A percentile compares a stretch with the other conserved stretches of the same genome.
phyloP scores from a whole-genome alignment of 2,113 vertebrate genomes.

The Embiotoca jacksoni region DNA sequence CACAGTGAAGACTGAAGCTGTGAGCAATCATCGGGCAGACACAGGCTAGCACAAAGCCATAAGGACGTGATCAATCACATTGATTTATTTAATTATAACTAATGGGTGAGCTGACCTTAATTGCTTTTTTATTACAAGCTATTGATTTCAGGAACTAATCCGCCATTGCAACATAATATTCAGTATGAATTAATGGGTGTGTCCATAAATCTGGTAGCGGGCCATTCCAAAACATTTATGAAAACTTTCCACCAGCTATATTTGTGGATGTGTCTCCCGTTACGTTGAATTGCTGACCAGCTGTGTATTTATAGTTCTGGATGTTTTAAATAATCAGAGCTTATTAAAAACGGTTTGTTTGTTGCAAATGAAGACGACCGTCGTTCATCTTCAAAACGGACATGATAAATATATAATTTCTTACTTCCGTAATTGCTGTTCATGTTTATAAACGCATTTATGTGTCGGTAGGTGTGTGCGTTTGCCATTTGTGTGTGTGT shows the following conservation, averaged over 20 bases:
- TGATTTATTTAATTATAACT: not conserved
- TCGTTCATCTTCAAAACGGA: not conserved
- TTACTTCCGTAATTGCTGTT: slow-evolving; percentile 8
- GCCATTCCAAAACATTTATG: too few relatives aligned
- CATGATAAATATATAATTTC: slow-evolving; percentile 23
- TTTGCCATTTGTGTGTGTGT: slow-evolving; percentile 28
- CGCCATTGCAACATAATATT: too few relatives aligned
- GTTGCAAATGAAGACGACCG: too few relatives aligned
- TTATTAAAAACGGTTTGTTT: too few relatives aligned
- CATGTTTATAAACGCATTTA: not conserved
- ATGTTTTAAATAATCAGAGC: too few relatives aligned
- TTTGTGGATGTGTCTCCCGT: not conserved
- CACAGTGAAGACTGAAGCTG: too few relatives aligned
- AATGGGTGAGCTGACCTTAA: not conserved
- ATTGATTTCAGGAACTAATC: not conserved
- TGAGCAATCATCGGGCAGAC: too few relatives aligned
- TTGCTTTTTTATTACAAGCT: not conserved
- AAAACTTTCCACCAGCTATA: not conserved
- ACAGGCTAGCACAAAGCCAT: not conserved
- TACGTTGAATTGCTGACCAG: not conserved
- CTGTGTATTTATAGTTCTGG: not conserved
- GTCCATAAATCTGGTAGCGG: too few relatives aligned
- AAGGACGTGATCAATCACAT: not conserved
- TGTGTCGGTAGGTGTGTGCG: not conserved
- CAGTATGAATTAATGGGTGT: too few relatives aligned